phyloP scores from a whole-genome alignment of 2,888 invertebrate genomes.

The Drosophila nigritarsus region DNA sequence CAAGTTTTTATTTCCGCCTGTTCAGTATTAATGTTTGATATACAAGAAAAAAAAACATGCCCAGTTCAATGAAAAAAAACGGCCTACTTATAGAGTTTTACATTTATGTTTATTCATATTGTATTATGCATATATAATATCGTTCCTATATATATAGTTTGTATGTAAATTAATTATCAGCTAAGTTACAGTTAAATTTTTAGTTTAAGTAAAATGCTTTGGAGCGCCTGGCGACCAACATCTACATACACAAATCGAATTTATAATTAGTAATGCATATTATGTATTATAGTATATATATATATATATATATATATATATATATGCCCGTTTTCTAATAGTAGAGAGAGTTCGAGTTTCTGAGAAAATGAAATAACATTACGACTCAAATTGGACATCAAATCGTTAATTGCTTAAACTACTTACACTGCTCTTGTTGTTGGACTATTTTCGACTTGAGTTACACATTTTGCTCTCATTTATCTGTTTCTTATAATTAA shows the following conservation, averaged over 20 bases:
- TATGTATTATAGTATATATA: conserved; percentile 5
- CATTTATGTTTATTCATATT: conserved; percentile 50
- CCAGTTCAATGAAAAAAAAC: conserved; percentile 1
- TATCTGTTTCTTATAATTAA: conserved; percentile 18
- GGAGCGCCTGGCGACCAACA: conserved; percentile 66
- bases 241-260: conserved; percentile 38
- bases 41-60: neutral
- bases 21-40: neutral
- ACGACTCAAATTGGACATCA: conserved; percentile 42
- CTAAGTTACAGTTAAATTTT: conserved; percentile 70
- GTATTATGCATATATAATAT: conserved; percentile 42
- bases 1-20: neutral
- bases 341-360: conserved; percentile 25
- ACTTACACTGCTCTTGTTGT: conserved; percentile 43
- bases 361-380: conserved; percentile 27
- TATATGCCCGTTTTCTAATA: conserved; percentile 35
- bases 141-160: conserved; percentile 53
- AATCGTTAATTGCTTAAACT: conserved; percentile 40
- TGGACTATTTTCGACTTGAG: conserved; percentile 57
- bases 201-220: conserved; percentile 59
- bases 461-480: conserved; percentile 11
- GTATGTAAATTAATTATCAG: conserved; percentile 40
- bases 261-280: conserved; percentile 19
- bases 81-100: conserved; percentile 21
- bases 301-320: conserved; percentile 13